Conservation (phyloP, 2,888 invertebrate species). For the Zaprionus obscuricornis region DNA sequence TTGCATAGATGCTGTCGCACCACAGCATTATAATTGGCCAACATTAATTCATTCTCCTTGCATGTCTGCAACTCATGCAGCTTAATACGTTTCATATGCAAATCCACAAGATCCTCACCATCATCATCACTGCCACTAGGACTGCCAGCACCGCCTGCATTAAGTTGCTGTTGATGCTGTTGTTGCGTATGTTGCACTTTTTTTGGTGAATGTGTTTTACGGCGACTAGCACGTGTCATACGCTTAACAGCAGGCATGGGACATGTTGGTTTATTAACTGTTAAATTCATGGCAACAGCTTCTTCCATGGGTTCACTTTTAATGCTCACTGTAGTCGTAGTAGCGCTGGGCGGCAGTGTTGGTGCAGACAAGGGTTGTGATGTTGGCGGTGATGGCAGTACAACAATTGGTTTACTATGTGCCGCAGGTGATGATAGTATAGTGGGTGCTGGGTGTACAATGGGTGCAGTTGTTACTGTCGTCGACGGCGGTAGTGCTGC, state of each 20-base stretch:
- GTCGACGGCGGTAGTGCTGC: neutral
- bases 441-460: no score
- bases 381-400: no score
- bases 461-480: no score
- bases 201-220: constrained; percentile 66
- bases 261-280: constrained; percentile 39
- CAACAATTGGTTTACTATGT: no score
- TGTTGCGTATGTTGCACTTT: constrained; percentile 52
- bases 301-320: constrained; percentile 46
- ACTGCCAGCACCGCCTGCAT: no score
- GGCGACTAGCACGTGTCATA: constrained; percentile 60
- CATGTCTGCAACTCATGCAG: constrained; percentile 36
- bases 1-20: constrained; percentile 54
- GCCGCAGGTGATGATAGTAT: no score
- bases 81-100: constrained; percentile 43
- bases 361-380: no score
- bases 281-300: constrained; percentile 65
- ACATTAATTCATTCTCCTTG: constrained; percentile 65
- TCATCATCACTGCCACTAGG: constrained; percentile 48
- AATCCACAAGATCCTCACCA: constrained; percentile 28
- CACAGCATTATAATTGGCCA: constrained; percentile 68
- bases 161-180: no score
- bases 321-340: neutral
- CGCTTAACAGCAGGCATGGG: constrained; percentile 26
- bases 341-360: no score